These are phyloP conservation scores for Neopelma chrysocephalum DNA, from an alignment of 2,797 vertebrate genomes.

Conservation along the genomic window DNA sequence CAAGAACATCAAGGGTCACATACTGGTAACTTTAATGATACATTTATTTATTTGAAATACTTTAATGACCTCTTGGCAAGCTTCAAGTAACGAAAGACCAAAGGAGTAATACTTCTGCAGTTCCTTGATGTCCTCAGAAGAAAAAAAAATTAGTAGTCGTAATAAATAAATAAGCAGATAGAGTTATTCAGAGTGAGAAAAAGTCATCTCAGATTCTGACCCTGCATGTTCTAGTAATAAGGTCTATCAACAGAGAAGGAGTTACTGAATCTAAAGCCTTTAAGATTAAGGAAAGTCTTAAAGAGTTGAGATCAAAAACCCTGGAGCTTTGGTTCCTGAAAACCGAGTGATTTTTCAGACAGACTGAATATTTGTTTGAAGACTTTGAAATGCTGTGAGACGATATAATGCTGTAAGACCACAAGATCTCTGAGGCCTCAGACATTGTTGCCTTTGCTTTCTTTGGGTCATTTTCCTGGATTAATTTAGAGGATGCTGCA, in stretches of 20 bases:
- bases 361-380: background rate
- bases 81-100: background rate
- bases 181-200: background rate
- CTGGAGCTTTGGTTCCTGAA: conserved; percentile 1
- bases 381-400: background rate
- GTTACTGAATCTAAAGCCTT: conserved; percentile 14
- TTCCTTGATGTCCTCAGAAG: background rate
- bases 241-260: background rate
- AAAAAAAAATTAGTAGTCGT: background rate
- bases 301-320: conserved; percentile 16
- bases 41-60: background rate
- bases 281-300: conserved; percentile 21
- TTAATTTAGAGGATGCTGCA: background rate
- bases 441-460: background rate
- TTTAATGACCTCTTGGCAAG: background rate
- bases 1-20: background rate
- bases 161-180: conserved; percentile 44
- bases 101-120: background rate
- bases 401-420: background rate
- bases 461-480: background rate
- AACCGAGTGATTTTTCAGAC: background rate
- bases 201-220: background rate
- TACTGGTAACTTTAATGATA: background rate
- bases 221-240: background rate
- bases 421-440: background rate